Base-by-base conservation (phyloP, 2,888 invertebrate species). In the Pycnomerus fuliginosus region DNA sequence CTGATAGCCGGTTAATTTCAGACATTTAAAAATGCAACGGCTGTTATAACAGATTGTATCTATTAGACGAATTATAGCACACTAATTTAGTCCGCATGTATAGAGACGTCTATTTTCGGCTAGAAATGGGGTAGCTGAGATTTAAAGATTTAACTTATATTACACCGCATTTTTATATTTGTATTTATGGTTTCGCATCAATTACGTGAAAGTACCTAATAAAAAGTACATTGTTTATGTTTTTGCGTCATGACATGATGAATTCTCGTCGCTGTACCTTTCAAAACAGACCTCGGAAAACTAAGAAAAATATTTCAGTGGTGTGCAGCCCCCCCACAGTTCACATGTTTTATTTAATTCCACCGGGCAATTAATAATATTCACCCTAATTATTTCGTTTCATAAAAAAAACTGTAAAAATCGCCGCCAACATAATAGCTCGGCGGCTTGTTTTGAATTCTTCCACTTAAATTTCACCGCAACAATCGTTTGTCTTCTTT, bases 1-100 rank as follows among this genome's bases (percentile, higher is more conserved):
- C 44, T 50, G 57, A 59, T 59, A 59, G 55, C 40, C 42, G 50
- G 54, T 55, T 59, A 56, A 56, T 55, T 55, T 56, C 50, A 50
- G 53, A 36, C 43, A 37, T 33, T 48, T 45, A 46, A 55, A 50
- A 50, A 52, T 42, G 36, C 44, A 50, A 48, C 44, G 48, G 50
- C 50, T 44, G 46, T 48, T 54, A 55, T 45, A 56, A 56, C 57
- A 58, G 60, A 58, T 58, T 60, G 58, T 58, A 58, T 58, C 58
- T 60, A 60, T 60, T 60, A 60, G 55, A 60, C 54, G 58, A 59
- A 57, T 57, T 58, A 58, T 56, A 52, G 55, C 48, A 50, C 56
- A 55, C 58, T 60, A 60, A 60, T 60, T 60, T 56, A 45, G 55
- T 47, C 42, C 24, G 35, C 44, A 38, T 47, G 48, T 43, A 44